phyloP scores from a whole-genome alignment of 2,797 vertebrate species.

The Choloepus didactylus region DNA sequence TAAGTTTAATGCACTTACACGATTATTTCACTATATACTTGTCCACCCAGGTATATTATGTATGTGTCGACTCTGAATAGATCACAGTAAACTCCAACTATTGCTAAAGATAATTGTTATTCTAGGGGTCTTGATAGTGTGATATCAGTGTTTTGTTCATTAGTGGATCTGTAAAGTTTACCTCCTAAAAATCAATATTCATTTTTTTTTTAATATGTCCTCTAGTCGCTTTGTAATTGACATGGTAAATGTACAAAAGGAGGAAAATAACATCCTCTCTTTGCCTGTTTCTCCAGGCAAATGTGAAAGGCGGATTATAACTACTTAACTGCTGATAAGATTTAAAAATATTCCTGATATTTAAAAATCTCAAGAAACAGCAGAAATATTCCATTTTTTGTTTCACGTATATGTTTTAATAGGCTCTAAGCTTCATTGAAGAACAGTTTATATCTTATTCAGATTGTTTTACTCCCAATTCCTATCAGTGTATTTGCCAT shows the following conservation, averaged over 20 bases:
- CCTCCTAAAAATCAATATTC: not conserved
- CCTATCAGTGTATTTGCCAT: not conserved
- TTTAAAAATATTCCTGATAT: not conserved
- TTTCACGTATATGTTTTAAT: not conserved
- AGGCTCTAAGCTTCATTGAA: not conserved
- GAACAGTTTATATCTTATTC: not conserved
- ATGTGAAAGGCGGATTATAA: not conserved
- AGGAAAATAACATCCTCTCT: not conserved
- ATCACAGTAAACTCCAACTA: not conserved
- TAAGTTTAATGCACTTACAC: not conserved
- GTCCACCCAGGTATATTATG: not conserved
- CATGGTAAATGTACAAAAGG: not conserved
- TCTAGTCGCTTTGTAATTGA: not conserved
- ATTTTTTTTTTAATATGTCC: not conserved
- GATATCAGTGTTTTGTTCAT: not conserved
- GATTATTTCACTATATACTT: not conserved
- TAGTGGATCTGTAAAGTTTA: not conserved
- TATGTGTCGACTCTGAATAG: not conserved
- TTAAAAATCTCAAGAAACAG: conserved; percentile 6
- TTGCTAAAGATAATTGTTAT: conserved; percentile 4
- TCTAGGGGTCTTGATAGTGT: not conserved
- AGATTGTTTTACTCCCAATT: not conserved
- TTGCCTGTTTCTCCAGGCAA: not conserved
- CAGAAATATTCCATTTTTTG: not conserved
- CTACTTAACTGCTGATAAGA: not conserved